Base-by-base conservation (phyloP, 2,113 vertebrate genomes). In the Nicator chloris region DNA sequence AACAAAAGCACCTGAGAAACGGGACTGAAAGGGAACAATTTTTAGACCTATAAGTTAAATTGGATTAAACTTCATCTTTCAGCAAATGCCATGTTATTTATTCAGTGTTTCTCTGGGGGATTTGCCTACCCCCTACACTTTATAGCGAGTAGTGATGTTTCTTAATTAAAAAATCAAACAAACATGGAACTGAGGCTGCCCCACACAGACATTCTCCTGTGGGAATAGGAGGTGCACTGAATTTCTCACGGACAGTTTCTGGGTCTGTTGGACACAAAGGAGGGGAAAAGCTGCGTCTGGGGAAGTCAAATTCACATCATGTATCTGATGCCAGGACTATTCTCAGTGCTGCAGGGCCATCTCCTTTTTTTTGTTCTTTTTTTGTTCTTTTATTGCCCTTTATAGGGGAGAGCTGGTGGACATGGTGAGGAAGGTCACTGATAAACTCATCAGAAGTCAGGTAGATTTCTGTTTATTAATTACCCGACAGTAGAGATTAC, bases 121-220 rank as follows among this genome's bases (percentile, higher is more conserved):
- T 95, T 91, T 80, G 50, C 72, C 85, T 80, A 35, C 35, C 42
- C 64, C 51, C 56, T 85, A 30, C 51, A 64, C 42, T 69, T 91
- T 66, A 50, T 84, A 73, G 73, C 15, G 5, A 82, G 76, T 44
- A 51, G 54, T 80, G 85, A 80, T 92, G 81, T 79, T 90, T 80
- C 90, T 88, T 94, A 95, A 95, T 96, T 92, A 95, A 95, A 95
- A 88, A 93, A 79, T 82, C 82, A 83, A 92, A 84, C 93, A 95
- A 57, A 92, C 68, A 57, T 40, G 82, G 60, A 59, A 59, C 40
- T 53, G 63, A 66, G 70, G 19, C 70, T 92, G 75, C 72, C 57
- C 59, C 71, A 37, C 45, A 37, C 42, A 77, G 64, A 35, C 26
- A 0, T 80, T 61, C 65, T 84, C 91, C 78, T 33, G 42, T 40